Base-by-base conservation (phyloP, 2,888 invertebrate species). In the Diarsia brunnea region DNA sequence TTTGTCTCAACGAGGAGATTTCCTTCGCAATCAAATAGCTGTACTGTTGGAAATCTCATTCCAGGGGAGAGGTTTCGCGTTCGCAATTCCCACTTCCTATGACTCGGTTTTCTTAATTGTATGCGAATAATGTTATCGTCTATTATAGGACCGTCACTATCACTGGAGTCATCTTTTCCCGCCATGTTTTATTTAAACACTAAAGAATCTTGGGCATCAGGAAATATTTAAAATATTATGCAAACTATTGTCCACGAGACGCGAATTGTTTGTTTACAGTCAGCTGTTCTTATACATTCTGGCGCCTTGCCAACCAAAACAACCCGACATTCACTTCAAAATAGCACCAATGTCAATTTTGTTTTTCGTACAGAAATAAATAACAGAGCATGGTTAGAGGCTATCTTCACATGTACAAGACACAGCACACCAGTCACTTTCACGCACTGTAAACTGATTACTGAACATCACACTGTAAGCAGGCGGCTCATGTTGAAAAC, bases 71-170 rank as follows among this genome's bases (percentile, higher is more conserved):
- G 97, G 92, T 97, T 97, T 85, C 97, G 97, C 58, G 97, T 97
- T 64, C 97, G 96, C 84, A 97, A 92, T 92, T 97, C 97, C 97
- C 97, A 97, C 93, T 97, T 97, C 94, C 97, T 97, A 85, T 97
- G 97, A 89, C 94, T 96, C 67, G 97, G 97, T 92, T 97, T 97
- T 89, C 97, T 95, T 83, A 97, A 93, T 92, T 97, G 97, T 85
- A 97, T 96, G 78, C 97, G 95, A 88, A 97, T 97, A 85, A 97
- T 94, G 87, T 97, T 97, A 86, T 96, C 95, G 83, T 96, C 94
- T 92, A 97, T 95, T 87, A 95, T 91, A 79, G 97, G 96, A 24
- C 94, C 93, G 75, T 96, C 96, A 90, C 95, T 95, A 89, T 96
- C 96, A 91, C 94, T 94, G 61, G 93, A 91, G 75, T 91, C 89